Evolutionary conservation across 2,888 invertebrate genomes (phyloP), one percentile per base, ranked within the genome.

Genomic region (Blastobasis adustella): DNA sequence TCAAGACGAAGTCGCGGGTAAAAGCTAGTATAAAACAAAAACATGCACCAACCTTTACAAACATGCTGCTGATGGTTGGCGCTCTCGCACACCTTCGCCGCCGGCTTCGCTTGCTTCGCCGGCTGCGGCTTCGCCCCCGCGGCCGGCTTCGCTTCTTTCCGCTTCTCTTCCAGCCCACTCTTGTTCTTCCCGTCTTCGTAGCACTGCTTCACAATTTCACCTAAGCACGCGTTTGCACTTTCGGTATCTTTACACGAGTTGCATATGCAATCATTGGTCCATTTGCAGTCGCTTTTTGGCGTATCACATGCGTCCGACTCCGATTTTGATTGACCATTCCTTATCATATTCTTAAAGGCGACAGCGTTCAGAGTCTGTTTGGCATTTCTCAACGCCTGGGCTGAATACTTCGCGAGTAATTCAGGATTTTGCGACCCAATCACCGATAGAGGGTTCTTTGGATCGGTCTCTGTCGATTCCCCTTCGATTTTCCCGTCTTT

Each of bases 251-350:
- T 82, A 40, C 87, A 87, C 0, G 74, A 67, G 1, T 60, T 69
- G 39, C 87, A 87, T 0, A 72, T 63, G 47, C 87, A 87, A 10
- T 88, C 87, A 4, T 73, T 85, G 0, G 88, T 87, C 76, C 82
- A 86, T 46, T 87, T 86, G 54, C 87, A 88, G 5, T 82, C 83
- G 0, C 64, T 76, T 45, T 79, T 80, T 0, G 84, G 83, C 0
- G 79, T 82, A 43, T 84, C 85, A n/a, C 83, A 85, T 0, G 76
- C 74, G 2, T 87, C 87, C 1, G 77, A 76, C 4, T 86, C 86
- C 0, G 81, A 81, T 10, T 85, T 85, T 0, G 73, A 77, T 8
- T 82, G 82, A 0, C 81, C 82, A 6, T 79, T 84, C 0, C 77
- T 58, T 8, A 74, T 69, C 51, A 84, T 76, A 9, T 81, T 82